Evolutionary conservation across 2,888 invertebrate species (phyloP).

Genomic region (Iselma pallidipennis): DNA sequence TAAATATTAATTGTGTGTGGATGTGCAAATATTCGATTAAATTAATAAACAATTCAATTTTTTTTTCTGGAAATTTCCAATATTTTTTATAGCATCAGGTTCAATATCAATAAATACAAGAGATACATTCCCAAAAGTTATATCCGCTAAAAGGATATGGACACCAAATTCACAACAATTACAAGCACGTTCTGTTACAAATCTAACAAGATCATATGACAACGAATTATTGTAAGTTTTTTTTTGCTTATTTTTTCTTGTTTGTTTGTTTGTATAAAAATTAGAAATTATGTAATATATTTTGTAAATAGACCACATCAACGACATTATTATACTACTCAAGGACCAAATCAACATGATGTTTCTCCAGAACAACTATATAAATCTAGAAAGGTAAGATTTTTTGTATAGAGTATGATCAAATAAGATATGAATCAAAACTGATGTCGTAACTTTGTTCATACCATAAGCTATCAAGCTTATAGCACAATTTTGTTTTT

Average conservation of each 20-base stretch:
- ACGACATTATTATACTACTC: slow-evolving; percentile 42
- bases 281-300: neutral
- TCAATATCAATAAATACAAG: slow-evolving; percentile 51
- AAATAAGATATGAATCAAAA: too few species aligned
- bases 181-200: slow-evolving; percentile 45
- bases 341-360: slow-evolving; percentile 49
- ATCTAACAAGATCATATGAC: slow-evolving; percentile 27
- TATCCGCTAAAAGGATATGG: slow-evolving; percentile 45
- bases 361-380: slow-evolving; percentile 44
- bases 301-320: slow-evolving; percentile 29
- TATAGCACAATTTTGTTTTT: too few species aligned
- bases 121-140: slow-evolving; percentile 49
- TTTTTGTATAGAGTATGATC: too few species aligned
- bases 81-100: slow-evolving; percentile 51
- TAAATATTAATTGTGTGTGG: slow-evolving; percentile 14
- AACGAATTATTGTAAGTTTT: slow-evolving; percentile 19
- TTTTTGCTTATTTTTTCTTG: neutral
- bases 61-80: slow-evolving; percentile 2
- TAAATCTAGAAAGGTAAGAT: slow-evolving; percentile 42
- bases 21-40: slow-evolving; percentile 32
- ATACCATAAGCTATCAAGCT: too few species aligned
- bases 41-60: neutral
- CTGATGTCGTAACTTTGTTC: too few species aligned
- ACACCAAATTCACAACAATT: slow-evolving; percentile 37
- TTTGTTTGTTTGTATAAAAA: neutral